Conservation (phyloP, 2,113 vertebrate genomes). For the Cyanoderma ruficeps region DNA sequence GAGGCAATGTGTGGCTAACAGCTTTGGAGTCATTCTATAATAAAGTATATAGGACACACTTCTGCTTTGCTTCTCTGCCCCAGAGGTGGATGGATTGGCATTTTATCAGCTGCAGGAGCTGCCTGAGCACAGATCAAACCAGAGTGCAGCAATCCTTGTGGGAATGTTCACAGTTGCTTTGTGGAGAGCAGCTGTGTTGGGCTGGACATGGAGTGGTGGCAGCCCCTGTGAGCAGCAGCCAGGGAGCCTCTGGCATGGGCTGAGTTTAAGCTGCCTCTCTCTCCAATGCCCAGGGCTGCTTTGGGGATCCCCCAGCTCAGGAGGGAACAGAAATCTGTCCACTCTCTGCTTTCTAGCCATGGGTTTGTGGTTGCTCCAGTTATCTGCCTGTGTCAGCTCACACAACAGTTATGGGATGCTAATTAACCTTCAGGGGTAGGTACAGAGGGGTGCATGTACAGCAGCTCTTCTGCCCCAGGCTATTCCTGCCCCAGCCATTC, state of each 20-base stretch:
- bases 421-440: background rate
- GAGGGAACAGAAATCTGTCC: background rate
- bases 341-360: background rate
- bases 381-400: background rate
- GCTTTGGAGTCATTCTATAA: background rate
- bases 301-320: background rate
- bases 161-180: background rate
- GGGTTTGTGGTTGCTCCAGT: background rate
- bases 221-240: background rate
- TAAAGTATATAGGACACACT: background rate
- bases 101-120: background rate
- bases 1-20: background rate
- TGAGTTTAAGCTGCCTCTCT: background rate
- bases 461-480: background rate
- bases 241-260: background rate
- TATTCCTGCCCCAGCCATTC: background rate
- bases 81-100: background rate
- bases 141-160: background rate
- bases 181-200: background rate
- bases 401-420: background rate
- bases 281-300: background rate
- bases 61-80: background rate
- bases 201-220: no score
- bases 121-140: background rate
- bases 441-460: background rate